Percentiles rank a stretch among this genome's conserved stretches.
Evolutionary conservation across 2,113 vertebrate species (phyloP).

Genomic region (Grus americana): DNA sequence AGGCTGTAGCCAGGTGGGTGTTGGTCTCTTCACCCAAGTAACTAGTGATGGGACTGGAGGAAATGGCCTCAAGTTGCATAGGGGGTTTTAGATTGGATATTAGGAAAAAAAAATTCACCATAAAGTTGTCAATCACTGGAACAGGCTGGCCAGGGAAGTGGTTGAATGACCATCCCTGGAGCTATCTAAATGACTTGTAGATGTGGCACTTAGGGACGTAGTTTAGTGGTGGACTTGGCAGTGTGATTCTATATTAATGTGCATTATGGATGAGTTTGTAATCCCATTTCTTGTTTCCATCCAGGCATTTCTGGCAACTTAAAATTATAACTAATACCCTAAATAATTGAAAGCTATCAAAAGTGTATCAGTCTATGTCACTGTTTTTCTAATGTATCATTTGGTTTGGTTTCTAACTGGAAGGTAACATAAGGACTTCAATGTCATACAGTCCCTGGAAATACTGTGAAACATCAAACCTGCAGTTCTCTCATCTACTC

Average conservation of each 20-base stretch:
- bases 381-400: background rate
- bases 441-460: constrained; percentile 6
- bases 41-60: no score
- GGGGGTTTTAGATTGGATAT: no score
- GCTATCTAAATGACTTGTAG: no score
- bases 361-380: background rate
- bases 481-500: constrained; percentile 30
- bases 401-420: constrained; percentile 23
- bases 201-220: no score
- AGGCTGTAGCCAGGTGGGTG: no score
- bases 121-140: no score
- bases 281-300: background rate
- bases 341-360: background rate
- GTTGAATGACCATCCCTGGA: no score
- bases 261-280: background rate
- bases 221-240: no score
- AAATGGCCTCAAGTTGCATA: no score
- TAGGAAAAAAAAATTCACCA: no score
- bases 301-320: background rate
- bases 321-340: background rate
- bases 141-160: no score
- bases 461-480: constrained; percentile 25
- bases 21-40: no score
- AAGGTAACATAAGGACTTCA: constrained; percentile 28
- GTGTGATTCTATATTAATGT: background rate